Base-by-base conservation (phyloP, 2,888 invertebrate species). In the Hedya salicella region DNA sequence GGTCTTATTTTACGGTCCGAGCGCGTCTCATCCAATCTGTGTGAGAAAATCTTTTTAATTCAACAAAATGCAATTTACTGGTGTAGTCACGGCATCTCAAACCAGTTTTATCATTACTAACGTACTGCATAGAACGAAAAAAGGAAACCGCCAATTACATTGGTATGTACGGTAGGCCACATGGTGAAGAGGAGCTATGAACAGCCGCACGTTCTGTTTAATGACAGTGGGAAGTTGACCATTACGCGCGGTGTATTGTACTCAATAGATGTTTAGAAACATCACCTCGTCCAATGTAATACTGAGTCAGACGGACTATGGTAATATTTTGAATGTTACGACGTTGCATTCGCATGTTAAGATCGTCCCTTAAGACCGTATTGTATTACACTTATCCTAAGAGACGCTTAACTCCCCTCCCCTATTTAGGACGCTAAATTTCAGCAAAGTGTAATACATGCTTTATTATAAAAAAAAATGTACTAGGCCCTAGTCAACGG, bases 61-160 rank as follows among this genome's bases (percentile, higher is more conserved):
- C 32, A 8, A 52, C 19, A 19, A n/a, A 46, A 54, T 40, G 48
- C 53, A 54, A 40, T 56, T 56, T 54, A 54, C 39, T 48, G 16
- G 14, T 36, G 14, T 14, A 40, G n/a, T 16, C 57, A 44, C 21
- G 36, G 62, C 50, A 44, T 44, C 9, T 39, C 32, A 44, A 52
- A 65, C 64, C 56, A 49, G 59, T 64, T 64, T 44, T 13, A 53
- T 14, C 44, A 50, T 11, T 36, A 39, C 19, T 42, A 52, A 30
- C n/a, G 16, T 52, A 44, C 39, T 59, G 46, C 49, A 52, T 21
- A 46, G 30, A 48, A 40, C 46, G 75, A 81, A 80, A 75, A 77
- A 76, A 81, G 76, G 79, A 83, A 81, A 76, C 70, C 46, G 57
- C 62, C 78, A 77, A 82, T 83, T 81, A 81, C 75, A 63, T 60